Evolutionary conservation across 2,797 vertebrate species (phyloP), one percentile per base, ranked within the genome.

Genomic region (Huso huso): DNA sequence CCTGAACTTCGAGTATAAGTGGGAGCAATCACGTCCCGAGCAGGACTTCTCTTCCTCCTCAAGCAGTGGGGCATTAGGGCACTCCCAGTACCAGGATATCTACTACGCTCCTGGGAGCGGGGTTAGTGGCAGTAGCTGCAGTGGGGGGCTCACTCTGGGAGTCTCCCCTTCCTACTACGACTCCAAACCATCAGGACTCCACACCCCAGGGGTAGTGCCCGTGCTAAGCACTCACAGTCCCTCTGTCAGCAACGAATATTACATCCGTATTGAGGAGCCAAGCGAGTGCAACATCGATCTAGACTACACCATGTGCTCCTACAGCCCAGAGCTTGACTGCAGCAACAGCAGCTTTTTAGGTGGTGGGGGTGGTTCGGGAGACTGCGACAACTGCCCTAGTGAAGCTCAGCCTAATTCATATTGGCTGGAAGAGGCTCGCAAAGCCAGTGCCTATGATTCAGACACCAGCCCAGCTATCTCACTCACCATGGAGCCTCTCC

Each of bases 1-100:
- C 63, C 93, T 99, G 59, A 96, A 95, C 80, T 98, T 99, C 4
- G 97, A 99, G 78, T 99, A 95, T 83, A 95, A 93, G 76, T 99
- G 97, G 97, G 95, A 98, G 68, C 91, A 91, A 48, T 91, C 92
- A 10, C 85, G 89, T n/a, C 86, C 89, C 0, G 90, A 93, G 37
- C 84, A 86, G 66, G 77, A 87, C 1, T 93, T 90, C 62, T 80
- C 80, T 51, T 76, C 81, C 0, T 86, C 91, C 0, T 79, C 90
- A 0, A 75, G 81, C 68, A 89, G 86, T 2, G 82, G 79, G 0
- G 72, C 75, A 1, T 77, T 90, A 57, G 88, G 88, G 70, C 92
- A 92, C 1, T 82, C 86, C 18, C 87, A 82, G 13, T 93, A 87
- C 78, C 93, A 90, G 49, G 94, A 95, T 70, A 82, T 90, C 7